Conservation (phyloP, 2,797 vertebrate species). For the Xerus rutilus region DNA sequence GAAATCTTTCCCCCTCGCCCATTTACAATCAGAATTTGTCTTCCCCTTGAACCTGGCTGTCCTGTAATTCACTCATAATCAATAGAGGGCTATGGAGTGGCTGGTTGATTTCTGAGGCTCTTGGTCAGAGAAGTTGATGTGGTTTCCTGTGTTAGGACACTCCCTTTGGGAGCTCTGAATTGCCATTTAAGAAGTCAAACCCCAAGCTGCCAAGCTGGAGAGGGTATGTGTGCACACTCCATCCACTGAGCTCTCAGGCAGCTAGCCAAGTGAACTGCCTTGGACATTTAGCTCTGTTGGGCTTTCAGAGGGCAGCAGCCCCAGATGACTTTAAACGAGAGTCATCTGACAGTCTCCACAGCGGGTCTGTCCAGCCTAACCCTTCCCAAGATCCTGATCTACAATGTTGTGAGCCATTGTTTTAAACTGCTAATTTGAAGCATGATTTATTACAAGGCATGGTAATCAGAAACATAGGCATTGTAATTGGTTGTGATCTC, state of each 20-base stretch:
- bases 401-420: not conserved
- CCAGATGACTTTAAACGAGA: not conserved
- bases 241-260: not conserved
- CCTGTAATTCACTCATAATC: not conserved
- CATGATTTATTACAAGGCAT: not conserved
- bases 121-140: not conserved
- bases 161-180: not conserved
- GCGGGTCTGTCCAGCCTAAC: not conserved
- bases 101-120: constrained; percentile 26
- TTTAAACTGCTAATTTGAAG: not conserved
- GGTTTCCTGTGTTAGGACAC: not conserved
- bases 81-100: not conserved
- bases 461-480: not conserved
- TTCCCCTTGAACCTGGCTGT: not conserved
- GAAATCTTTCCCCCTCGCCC: not conserved
- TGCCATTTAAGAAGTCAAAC: not conserved
- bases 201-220: not conserved
- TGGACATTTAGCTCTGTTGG: not conserved
- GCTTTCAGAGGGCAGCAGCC: not conserved
- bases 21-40: not conserved
- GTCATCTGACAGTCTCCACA: not conserved
- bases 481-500: not conserved
- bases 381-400: not conserved
- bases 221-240: not conserved
- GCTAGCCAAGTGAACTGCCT: not conserved